A percentile compares a stretch with the other conserved stretches of the same genome.
Evolutionary conservation across 2,113 vertebrate genomes (phyloP).

Genomic region (Sapajus apella): DNA sequence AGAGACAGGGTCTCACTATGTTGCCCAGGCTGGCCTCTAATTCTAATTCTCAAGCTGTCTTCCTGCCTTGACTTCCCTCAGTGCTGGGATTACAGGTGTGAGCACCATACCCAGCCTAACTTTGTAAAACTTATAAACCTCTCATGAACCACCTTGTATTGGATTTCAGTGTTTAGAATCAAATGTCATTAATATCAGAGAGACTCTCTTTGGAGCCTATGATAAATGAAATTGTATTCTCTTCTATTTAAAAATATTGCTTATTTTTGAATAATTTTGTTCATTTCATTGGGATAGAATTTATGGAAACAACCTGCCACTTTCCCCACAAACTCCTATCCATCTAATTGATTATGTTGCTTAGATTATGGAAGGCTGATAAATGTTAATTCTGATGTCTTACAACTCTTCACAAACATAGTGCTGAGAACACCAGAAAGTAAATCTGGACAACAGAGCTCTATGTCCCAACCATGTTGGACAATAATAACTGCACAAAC

Average conservation of each 20-base stretch:
- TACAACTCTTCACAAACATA: not conserved
- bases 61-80: no score
- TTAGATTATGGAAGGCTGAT: not conserved
- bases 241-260: not conserved
- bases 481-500: not conserved
- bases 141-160: not conserved
- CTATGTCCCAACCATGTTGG: not conserved
- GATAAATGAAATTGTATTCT: not conserved
- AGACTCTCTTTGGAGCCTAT: not conserved
- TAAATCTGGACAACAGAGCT: not conserved
- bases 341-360: not conserved
- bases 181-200: not conserved
- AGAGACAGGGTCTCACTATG: no score
- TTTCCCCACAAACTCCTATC: not conserved
- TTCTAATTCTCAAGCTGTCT: no score
- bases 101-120: not conserved
- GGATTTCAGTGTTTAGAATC: not conserved
- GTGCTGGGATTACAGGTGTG: no score
- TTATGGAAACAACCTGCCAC: not conserved
- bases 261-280: not conserved
- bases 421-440: not conserved
- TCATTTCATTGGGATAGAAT: not conserved
- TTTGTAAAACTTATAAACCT: not conserved
- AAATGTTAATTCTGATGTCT: not conserved
- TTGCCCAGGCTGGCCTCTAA: no score